phyloP scores from a whole-genome alignment of 2,888 invertebrate genomes.

The Protophormia terraenovae region DNA sequence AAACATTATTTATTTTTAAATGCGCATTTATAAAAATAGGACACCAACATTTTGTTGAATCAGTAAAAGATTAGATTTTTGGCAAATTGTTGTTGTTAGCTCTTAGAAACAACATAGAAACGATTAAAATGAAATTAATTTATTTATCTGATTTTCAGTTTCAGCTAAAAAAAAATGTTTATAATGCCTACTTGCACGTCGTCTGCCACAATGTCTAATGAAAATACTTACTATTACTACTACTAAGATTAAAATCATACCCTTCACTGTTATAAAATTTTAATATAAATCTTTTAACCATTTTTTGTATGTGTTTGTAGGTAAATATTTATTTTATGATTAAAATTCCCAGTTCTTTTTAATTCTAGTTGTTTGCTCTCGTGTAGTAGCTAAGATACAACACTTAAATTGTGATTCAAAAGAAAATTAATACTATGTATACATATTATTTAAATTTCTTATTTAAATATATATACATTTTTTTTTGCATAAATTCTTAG shows the following conservation, averaged over 20 bases:
- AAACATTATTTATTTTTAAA: not conserved
- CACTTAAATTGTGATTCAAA: not conserved
- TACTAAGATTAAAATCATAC: not conserved
- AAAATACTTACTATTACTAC: not conserved
- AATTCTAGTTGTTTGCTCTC: not conserved
- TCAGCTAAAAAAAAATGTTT: not conserved
- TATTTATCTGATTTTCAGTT: conserved; percentile 3
- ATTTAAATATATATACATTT: no score
- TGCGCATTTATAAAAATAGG: not conserved
- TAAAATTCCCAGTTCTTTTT: not conserved
- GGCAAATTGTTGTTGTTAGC: not conserved
- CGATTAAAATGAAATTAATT: not conserved
- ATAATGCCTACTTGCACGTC: not conserved
- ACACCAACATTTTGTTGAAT: not conserved
- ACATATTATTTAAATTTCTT: not conserved
- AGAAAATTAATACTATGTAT: not conserved
- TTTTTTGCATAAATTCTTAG: conserved; percentile 11
- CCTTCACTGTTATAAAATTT: not conserved
- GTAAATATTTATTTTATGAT: conserved; percentile 5
- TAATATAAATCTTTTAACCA: not conserved
- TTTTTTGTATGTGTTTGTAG: not conserved
- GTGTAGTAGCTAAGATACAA: not conserved
- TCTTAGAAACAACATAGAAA: not conserved
- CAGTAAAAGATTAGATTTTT: conserved; percentile 8
- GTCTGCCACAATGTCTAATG: conserved; percentile 47